Percentiles rank a stretch among this genome's conserved stretches.
phyloP scores from a whole-genome alignment of 1,140 invertebrate genomes.

The Onthophagus taurus region DNA sequence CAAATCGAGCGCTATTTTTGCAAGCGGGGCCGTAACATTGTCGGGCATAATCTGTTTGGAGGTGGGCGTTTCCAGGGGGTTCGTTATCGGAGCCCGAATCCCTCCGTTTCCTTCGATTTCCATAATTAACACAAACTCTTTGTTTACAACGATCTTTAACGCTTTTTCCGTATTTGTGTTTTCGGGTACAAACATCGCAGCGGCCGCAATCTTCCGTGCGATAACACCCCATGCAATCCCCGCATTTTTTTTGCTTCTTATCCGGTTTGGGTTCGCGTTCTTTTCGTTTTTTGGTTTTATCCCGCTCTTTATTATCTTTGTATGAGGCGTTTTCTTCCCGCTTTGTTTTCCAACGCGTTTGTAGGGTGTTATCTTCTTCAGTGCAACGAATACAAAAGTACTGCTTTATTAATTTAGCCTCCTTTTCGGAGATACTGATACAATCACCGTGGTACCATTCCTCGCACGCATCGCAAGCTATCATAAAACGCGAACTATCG shows the following conservation, averaged over 20 bases:
- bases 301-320: slow-evolving; percentile 44
- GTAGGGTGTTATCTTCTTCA: slow-evolving; percentile 70
- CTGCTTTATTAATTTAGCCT: slow-evolving; percentile 87
- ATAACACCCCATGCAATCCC: slow-evolving; percentile 73
- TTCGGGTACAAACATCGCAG: slow-evolving; percentile 73
- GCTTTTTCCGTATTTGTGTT: slow-evolving; percentile 68
- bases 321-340: slow-evolving; percentile 36
- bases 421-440: slow-evolving; percentile 87
- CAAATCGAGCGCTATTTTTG: slow-evolving; percentile 59
- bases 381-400: slow-evolving; percentile 84
- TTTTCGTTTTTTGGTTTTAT: slow-evolving; percentile 41
- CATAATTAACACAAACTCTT: slow-evolving; percentile 43
- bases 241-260: slow-evolving; percentile 55
- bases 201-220: slow-evolving; percentile 74
- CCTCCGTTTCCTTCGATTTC: slow-evolving; percentile 28
- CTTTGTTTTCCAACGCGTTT: slow-evolving; percentile 70
- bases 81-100: slow-evolving; percentile 33
- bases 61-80: slow-evolving; percentile 24
- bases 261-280: slow-evolving; percentile 33
- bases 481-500: slow-evolving; percentile 93
- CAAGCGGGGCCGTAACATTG: slow-evolving; percentile 93
- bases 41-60: slow-evolving; percentile 39
- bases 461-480: slow-evolving; percentile 93
- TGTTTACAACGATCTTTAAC: slow-evolving; percentile 60
- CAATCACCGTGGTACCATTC: slow-evolving; percentile 98